These are phyloP conservation scores for Rhogogaster chlorosoma DNA, from an alignment of 2,888 invertebrate genomes.

Conservation along the genomic window DNA sequence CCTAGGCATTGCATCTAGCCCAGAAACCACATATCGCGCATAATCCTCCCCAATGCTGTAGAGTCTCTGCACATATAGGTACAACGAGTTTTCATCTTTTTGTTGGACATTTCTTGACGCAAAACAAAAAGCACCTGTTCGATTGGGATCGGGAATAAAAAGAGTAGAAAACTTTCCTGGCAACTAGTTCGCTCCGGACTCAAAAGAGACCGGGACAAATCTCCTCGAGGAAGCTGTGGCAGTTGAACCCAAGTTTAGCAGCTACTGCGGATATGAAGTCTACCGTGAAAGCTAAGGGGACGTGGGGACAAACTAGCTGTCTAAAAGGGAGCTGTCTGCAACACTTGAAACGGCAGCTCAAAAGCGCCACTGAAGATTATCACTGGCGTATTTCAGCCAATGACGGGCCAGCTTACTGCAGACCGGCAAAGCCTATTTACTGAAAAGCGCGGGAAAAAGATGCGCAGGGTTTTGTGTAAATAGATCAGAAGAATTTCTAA, in stretches of 20 bases:
- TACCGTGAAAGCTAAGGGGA: slow-evolving; percentile 33
- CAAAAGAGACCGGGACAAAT: not conserved
- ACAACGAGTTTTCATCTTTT: not conserved
- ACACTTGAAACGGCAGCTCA: slow-evolving; percentile 20
- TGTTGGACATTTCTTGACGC: not conserved
- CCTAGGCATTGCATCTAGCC: slow-evolving; percentile 7
- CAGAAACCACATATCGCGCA: not conserved
- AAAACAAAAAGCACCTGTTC: not conserved
- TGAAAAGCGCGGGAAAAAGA: not conserved
- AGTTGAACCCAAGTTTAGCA: not conserved
- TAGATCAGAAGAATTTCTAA: not conserved
- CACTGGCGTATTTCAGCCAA: slow-evolving; percentile 1
- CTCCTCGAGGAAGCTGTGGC: not conserved
- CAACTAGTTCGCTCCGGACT: not conserved
- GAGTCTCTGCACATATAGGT: not conserved
- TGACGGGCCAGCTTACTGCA: not conserved
- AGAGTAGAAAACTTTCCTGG: not conserved
- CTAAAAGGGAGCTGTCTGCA: slow-evolving; percentile 33
- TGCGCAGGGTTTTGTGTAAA: not conserved
- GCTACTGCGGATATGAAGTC: slow-evolving; percentile 21
- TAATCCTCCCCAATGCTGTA: not conserved
- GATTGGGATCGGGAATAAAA: not conserved
- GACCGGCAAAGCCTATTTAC: not conserved
- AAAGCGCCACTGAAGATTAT: slow-evolving; percentile 29
- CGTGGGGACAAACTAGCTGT: slow-evolving; percentile 33